Evolutionary conservation across 2,113 vertebrate species (phyloP).

Genomic region (Larimichthys crocea): DNA sequence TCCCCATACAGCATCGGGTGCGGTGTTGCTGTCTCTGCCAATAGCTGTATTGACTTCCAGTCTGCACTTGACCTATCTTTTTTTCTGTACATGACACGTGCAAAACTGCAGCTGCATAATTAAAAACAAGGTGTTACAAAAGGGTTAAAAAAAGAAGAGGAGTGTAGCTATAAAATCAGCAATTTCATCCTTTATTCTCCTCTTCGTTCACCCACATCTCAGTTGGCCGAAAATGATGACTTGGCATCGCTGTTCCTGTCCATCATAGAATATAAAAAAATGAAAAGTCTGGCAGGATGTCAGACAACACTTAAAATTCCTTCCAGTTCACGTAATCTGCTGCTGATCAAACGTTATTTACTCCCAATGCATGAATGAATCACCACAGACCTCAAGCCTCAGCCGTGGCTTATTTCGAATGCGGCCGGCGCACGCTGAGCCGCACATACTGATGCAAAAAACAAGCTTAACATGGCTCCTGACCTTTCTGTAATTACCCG

Average conservation of each 20-base stretch:
- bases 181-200: background rate
- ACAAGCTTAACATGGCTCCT: slow-evolving; percentile 70
- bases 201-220: slow-evolving; percentile 8
- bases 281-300: slow-evolving; percentile 4
- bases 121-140: slow-evolving; percentile 8
- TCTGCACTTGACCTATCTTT: slow-evolving; percentile 65
- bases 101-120: slow-evolving; percentile 38
- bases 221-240: background rate
- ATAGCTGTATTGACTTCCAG: slow-evolving; percentile 65
- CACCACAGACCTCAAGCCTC: slow-evolving; percentile 12
- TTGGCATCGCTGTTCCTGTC: background rate
- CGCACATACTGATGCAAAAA: slow-evolving; percentile 58
- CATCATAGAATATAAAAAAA: background rate
- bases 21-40: slow-evolving; percentile 53
- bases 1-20: slow-evolving; percentile 47
- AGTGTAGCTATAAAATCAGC: background rate
- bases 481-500: slow-evolving; percentile 77
- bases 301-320: background rate
- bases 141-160: background rate
- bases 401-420: slow-evolving; percentile 37
- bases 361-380: slow-evolving; percentile 7
- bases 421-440: slow-evolving; percentile 27
- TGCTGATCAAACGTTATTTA: slow-evolving; percentile 50
- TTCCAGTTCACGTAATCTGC: slow-evolving; percentile 11
- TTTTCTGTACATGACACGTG: slow-evolving; percentile 71